A percentile compares a stretch with the other conserved stretches of the same genome.
These are phyloP conservation scores for Nasonovia ribisnigri DNA, from an alignment of 2,888 invertebrate genomes.

Conservation along the genomic window DNA sequence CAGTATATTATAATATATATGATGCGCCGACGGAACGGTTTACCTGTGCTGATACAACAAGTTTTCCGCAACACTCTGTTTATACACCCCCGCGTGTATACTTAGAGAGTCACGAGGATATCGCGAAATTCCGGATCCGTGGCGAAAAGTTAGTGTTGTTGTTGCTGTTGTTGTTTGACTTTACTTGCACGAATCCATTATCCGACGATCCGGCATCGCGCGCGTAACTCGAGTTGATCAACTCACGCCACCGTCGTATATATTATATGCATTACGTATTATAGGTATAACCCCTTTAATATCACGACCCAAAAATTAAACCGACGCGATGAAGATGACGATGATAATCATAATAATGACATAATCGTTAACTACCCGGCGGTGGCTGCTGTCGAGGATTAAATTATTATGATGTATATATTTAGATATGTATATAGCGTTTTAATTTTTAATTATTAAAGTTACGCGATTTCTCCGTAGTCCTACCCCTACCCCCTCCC, in stretches of 20 bases:
- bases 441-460: slow-evolving; percentile 12
- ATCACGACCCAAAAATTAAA: slow-evolving; percentile 1
- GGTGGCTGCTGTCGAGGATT: slow-evolving; percentile 34
- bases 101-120: background rate
- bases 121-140: background rate
- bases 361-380: slow-evolving; percentile 29
- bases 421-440: background rate
- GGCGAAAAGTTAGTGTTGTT: background rate
- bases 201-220: background rate
- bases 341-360: slow-evolving; percentile 23
- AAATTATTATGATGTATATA: slow-evolving; percentile 4
- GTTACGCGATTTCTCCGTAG: slow-evolving; percentile 1
- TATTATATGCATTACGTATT: background rate
- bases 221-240: background rate
- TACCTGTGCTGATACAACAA: slow-evolving; percentile 50
- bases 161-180: slow-evolving; percentile 39
- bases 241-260: background rate
- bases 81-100: background rate
- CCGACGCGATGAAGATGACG: background rate
- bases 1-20: too few species aligned
- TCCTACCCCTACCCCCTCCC: too few species aligned
- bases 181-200: slow-evolving; percentile 36
- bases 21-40: background rate
- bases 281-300: background rate
- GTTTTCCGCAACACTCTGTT: slow-evolving; percentile 31